Conservation (phyloP, 2,888 invertebrate genomes). For the Heliconius charithonia region DNA sequence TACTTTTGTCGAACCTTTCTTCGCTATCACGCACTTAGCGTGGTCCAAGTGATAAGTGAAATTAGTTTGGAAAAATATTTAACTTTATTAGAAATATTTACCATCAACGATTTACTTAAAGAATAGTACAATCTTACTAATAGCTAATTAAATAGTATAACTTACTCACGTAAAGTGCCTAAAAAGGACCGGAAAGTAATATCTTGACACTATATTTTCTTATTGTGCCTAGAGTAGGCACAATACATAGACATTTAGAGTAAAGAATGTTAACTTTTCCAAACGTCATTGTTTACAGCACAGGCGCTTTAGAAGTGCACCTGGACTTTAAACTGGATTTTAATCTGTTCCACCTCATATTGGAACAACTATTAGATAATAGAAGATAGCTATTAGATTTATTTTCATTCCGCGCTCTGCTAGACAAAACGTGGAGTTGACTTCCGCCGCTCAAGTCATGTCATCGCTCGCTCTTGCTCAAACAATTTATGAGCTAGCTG, state of each 20-base stretch:
- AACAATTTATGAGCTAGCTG: too few relatives aligned
- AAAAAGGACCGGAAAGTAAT: too few relatives aligned
- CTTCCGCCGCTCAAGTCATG: too few relatives aligned
- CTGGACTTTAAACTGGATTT: too few relatives aligned
- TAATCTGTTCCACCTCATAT: background rate
- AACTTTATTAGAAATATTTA: background rate
- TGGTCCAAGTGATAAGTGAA: conserved; percentile 17
- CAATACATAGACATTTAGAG: too few relatives aligned
- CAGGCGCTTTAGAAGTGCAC: too few relatives aligned
- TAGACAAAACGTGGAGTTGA: too few relatives aligned
- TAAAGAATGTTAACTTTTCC: too few relatives aligned
- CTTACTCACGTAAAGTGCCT: background rate
- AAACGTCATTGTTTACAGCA: too few relatives aligned
- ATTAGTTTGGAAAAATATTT: background rate
- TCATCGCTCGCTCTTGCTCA: too few relatives aligned
- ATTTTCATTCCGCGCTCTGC: background rate
- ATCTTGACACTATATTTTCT: background rate
- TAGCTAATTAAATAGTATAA: background rate
- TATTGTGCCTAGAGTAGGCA: too few relatives aligned
- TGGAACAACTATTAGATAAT: background rate
- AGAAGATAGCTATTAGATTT: too few relatives aligned
- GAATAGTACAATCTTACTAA: background rate
- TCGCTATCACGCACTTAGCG: conserved; percentile 23
- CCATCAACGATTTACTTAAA: background rate
- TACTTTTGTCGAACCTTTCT: conserved; percentile 15